Base-by-base conservation (phyloP, 2,888 invertebrate genomes). In the Tineola bisselliella region DNA sequence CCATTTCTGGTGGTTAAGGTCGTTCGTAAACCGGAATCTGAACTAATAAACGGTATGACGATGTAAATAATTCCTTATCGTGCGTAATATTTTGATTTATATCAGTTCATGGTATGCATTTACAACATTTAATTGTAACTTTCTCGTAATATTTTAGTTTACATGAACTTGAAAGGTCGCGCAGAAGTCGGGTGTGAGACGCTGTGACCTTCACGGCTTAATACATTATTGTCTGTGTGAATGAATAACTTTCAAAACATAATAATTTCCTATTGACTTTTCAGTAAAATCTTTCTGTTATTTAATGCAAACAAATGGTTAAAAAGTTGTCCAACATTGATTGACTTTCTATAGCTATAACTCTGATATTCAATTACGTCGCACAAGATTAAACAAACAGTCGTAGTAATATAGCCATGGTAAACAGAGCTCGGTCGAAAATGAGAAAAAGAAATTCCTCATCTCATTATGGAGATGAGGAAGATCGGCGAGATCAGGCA, bases 91-190 rank as follows among this genome's bases (percentile, higher is more conserved):
- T 25, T 25, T 25, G 4, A 6, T 25, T 25, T 25, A 25, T 4
- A 4, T 6, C 25, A 25, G 25, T 25, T 25, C 25, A 25, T 6
- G 25, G 25, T 25, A 2, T 25, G 4, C 6, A 6, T 25, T 25
- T 38, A 10, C 10, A 31, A 31, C 10, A 38, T 38, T 6, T 6
- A 6, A 38, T 38, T 38, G n/a, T 3, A 38, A 38, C 10, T 38
- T 38, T 38, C 38, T 38, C 38, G 10, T n/a, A 4, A 2, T 2
- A 25, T 25, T 38, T n/a, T 10, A 15, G 56, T 56, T 56, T n/a
- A 56, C 58, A 15, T 58, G 33, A 58, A 58, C 33, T 58, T 58
- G 58, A n/a, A 58, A 58, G 58, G 58, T 58, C 58, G 33, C 30
- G 33, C 33, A 19, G 31, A 58, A 58, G 58, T 58, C 15, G 33